Percentiles rank a stretch among this genome's conserved stretches.
Evolutionary conservation across 2,113 vertebrate genomes (phyloP).

Genomic region (Gracilinanus agilis): DNA sequence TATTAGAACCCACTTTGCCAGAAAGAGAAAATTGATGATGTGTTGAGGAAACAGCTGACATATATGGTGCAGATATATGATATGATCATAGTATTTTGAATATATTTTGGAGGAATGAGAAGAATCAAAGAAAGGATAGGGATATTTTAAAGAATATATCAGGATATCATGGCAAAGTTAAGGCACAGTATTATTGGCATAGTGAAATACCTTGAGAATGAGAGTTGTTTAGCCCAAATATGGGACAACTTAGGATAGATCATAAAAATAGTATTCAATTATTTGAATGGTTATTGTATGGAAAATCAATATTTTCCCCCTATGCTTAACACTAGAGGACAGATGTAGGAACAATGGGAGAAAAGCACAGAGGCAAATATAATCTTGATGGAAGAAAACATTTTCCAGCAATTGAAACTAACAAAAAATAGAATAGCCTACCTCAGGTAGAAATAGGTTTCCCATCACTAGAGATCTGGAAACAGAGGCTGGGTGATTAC

Average conservation of each 20-base stretch:
- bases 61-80: not conserved
- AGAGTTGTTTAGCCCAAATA: not conserved
- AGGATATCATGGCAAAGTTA: not conserved
- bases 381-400: not conserved
- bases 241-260: not conserved
- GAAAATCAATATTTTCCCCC: not conserved
- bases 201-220: not conserved
- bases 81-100: not conserved
- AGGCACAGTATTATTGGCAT: not conserved
- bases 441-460: not conserved
- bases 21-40: not conserved
- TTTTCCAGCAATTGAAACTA: not conserved
- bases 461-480: not conserved
- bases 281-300: no score
- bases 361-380: not conserved
- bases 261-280: not conserved
- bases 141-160: not conserved
- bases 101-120: not conserved
- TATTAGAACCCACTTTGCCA: no score
- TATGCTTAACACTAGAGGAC: not conserved
- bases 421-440: not conserved
- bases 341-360: not conserved
- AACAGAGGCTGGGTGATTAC: not conserved
- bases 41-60: not conserved
- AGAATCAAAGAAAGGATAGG: not conserved